Percentiles rank a stretch among this genome's conserved stretches.
These are phyloP conservation scores for Meiosimyza platycephala DNA, from an alignment of 2,888 invertebrate species.

Conservation along the genomic window DNA sequence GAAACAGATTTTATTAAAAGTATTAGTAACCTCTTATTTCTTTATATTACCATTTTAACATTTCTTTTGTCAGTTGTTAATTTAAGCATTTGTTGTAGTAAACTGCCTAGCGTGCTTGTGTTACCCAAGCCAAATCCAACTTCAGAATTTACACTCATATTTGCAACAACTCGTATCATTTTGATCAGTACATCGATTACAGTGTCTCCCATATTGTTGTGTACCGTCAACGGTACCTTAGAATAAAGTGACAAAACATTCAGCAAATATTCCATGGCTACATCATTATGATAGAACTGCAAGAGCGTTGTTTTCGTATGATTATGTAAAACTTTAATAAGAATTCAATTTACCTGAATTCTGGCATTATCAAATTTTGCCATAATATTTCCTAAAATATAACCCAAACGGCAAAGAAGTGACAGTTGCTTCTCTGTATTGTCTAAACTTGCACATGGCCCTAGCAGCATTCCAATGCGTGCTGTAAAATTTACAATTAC, in stretches of 20 bases:
- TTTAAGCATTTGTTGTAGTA: conserved; percentile 61
- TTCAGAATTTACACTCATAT: conserved; percentile 81
- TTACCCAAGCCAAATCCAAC: conserved; percentile 77
- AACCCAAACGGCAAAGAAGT: conserved; percentile 74
- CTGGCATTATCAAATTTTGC: conserved; percentile 81
- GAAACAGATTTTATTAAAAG: neutral
- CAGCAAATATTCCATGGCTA: conserved; percentile 70
- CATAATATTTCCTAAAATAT: conserved; percentile 87
- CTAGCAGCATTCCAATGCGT: conserved; percentile 64
- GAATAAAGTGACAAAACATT: conserved; percentile 70
- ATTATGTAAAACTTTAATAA: neutral
- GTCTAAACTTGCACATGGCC: conserved; percentile 56
- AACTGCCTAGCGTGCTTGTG: conserved; percentile 65
- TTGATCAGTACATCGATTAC: conserved; percentile 67
- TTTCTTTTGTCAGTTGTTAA: conserved; percentile 45
- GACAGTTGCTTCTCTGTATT: conserved; percentile 61
- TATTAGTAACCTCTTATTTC: neutral
- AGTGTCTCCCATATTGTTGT: conserved; percentile 63
- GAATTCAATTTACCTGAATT: conserved; percentile 67
- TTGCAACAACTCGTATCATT: conserved; percentile 82
- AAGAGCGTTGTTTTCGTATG: neutral
- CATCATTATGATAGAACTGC: conserved; percentile 71
- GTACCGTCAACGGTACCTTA: conserved; percentile 67
- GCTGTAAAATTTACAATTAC: conserved; percentile 71
- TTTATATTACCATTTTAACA: conserved; percentile 47